A percentile compares a stretch with the other conserved stretches of the same genome.
Evolutionary conservation across 1,140 invertebrate species (phyloP).

Genomic region (Amyelois transitella): DNA sequence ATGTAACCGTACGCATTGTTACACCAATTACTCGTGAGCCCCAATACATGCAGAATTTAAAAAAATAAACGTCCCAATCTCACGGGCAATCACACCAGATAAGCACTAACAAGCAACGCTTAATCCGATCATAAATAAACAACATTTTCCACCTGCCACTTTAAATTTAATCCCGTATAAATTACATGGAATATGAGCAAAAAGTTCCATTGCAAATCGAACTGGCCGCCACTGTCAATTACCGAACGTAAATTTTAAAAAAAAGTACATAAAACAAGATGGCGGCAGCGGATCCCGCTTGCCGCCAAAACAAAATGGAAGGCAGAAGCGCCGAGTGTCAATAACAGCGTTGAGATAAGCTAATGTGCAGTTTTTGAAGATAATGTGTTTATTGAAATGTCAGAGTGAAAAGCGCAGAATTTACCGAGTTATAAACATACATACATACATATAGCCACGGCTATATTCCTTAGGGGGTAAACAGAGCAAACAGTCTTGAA

Average conservation of each 20-base stretch:
- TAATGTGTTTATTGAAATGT: background rate
- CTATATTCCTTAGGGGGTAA: too few species aligned
- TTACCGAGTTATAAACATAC: too few species aligned
- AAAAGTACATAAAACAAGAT: constrained; percentile 14
- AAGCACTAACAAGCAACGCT: constrained; percentile 1
- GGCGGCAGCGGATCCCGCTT: constrained; percentile 9
- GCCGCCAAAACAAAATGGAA: constrained; percentile 16
- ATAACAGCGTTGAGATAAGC: background rate
- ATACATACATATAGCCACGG: too few species aligned
- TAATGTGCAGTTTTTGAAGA: background rate
- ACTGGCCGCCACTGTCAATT: constrained; percentile 21
- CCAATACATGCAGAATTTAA: too few species aligned
- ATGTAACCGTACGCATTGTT: too few species aligned
- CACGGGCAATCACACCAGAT: background rate
- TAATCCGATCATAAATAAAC: constrained; percentile 4
- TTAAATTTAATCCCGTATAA: constrained; percentile 20
- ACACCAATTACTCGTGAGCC: too few species aligned
- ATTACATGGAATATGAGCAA: constrained; percentile 21
- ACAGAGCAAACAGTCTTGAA: too few species aligned
- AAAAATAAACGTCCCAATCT: background rate
- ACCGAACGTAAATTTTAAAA: constrained; percentile 8
- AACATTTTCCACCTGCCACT: constrained; percentile 18
- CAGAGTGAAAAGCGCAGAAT: too few species aligned
- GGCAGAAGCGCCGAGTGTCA: background rate
- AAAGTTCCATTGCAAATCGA: constrained; percentile 18